Conservation (phyloP, 2,888 invertebrate genomes). For the Tetanocera ferruginea region DNA sequence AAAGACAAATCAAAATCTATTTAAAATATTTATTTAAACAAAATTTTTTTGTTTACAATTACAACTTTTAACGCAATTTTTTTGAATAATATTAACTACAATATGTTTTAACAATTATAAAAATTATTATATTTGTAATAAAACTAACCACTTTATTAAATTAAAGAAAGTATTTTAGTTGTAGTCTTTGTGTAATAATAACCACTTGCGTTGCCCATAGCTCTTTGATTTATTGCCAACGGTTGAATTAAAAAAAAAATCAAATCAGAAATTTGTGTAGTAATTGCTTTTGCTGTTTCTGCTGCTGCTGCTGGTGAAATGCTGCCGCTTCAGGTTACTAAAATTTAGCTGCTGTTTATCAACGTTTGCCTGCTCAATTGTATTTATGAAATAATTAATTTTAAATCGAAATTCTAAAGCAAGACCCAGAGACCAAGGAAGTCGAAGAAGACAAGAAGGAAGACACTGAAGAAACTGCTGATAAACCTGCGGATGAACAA, state of each 20-base stretch:
- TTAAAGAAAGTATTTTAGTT: conserved; percentile 21
- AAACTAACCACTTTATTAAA: conserved; percentile 32
- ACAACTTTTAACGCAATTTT: conserved; percentile 4
- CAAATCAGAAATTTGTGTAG: background rate
- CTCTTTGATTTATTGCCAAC: background rate
- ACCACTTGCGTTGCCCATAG: background rate
- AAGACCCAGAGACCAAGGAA: conserved; percentile 28
- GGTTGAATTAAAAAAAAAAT: no score
- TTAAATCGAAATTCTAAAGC: background rate
- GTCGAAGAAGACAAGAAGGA: conserved; percentile 25
- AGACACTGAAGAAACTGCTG: conserved; percentile 10
- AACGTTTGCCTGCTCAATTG: no score
- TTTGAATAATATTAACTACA: conserved; percentile 4
- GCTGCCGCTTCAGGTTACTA: background rate
- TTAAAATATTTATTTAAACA: conserved; percentile 24
- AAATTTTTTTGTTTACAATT: conserved; percentile 6
- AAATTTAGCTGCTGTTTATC: background rate
- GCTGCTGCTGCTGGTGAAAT: background rate
- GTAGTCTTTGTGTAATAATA: conserved; percentile 10
- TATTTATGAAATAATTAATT: no score
- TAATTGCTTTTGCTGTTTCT: background rate
- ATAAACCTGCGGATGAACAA: conserved; percentile 34
- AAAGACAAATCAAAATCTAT: conserved; percentile 35
- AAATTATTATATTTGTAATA: conserved; percentile 26
- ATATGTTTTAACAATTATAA: conserved; percentile 17